phyloP scores from a whole-genome alignment of 2,797 vertebrate genomes.

The Poeciliopsis presidionis region DNA sequence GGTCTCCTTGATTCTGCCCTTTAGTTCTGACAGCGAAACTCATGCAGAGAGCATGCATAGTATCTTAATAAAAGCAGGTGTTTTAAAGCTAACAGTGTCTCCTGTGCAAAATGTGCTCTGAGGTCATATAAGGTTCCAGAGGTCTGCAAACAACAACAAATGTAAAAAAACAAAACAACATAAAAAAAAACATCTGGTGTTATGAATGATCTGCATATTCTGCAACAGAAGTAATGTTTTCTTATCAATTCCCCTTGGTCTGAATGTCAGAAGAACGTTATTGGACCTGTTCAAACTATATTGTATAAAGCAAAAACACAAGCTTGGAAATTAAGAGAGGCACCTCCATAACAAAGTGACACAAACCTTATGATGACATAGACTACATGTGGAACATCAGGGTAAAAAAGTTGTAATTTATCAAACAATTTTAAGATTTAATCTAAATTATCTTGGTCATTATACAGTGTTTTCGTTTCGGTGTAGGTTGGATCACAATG shows the following conservation, averaged over 20 bases:
- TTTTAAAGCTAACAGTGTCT: conserved; percentile 29
- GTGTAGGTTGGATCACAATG: neutral
- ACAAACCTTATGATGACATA: neutral
- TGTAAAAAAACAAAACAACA: conserved; percentile 24
- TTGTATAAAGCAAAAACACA: neutral
- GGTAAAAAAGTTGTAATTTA: neutral
- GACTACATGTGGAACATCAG: neutral
- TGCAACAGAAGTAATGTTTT: neutral
- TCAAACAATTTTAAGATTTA: neutral
- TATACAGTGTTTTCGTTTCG: neutral
- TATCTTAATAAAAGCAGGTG: conserved; percentile 13
- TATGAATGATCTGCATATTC: conserved; percentile 4
- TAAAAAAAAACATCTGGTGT: conserved; percentile 35
- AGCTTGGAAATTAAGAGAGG: neutral
- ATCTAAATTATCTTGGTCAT: neutral
- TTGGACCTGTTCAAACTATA: neutral
- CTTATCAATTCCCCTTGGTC: neutral
- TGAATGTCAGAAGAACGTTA: neutral
- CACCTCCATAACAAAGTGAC: neutral
- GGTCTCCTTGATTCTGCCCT: conserved; percentile 38
- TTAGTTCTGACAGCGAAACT: conserved; percentile 24
- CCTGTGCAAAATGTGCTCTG: conserved; percentile 21
- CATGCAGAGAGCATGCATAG: conserved; percentile 31
- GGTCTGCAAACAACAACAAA: conserved; percentile 35
- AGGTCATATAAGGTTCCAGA: conserved; percentile 30